Base-by-base conservation (phyloP, 2,113 vertebrate species). In the Colinus virginianus region DNA sequence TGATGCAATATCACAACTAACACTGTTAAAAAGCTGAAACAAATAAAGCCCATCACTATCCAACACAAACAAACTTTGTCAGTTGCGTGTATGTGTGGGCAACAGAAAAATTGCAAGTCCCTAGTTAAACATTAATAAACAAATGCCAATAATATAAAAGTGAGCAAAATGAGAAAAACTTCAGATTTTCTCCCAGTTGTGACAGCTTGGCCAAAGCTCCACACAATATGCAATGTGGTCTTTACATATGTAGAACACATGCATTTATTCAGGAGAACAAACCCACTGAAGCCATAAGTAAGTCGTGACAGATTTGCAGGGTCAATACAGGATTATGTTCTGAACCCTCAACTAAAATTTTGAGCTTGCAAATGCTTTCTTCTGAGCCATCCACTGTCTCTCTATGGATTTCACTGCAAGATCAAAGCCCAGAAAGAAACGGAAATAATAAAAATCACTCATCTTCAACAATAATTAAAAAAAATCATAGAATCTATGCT, bases 11-110 rank as follows among this genome's bases (percentile, higher is more conserved):
- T 59, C 34, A 32, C 68, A 86, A 91, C 77, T 92, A 90, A 40
- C 49, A 90, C 38, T 32, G 61, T 64, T 61, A 78, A 85, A 46
- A 80, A 91, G 80, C 26, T 40, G 84, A 85, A 87, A 94, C 51
- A 91, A 92, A 77, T 59, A 93, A 94, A 89, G 61, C 43, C 77
- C 19, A 90, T 90, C 46, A 71, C 34, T 63, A 79, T 85, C 56
- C 26, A 77, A 70, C 30, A 75, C 25, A 85, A 84, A 87, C 2
- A 85, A 16, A 28, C 10, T 83, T 92, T 80, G 68, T 83, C 48
- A 75, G 22, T 58, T 80, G 74, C 21, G 68, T n/a, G 80, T 59
- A 7, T 38, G 43, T 0, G 0, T 9, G 61, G 67, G 76, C 78
- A 86, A 46, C 0, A 93, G 34, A 90, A 84, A 82, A 94, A 66